Base-by-base conservation (phyloP, 2,113 vertebrate species). In the Corynorhinus townsendii region DNA sequence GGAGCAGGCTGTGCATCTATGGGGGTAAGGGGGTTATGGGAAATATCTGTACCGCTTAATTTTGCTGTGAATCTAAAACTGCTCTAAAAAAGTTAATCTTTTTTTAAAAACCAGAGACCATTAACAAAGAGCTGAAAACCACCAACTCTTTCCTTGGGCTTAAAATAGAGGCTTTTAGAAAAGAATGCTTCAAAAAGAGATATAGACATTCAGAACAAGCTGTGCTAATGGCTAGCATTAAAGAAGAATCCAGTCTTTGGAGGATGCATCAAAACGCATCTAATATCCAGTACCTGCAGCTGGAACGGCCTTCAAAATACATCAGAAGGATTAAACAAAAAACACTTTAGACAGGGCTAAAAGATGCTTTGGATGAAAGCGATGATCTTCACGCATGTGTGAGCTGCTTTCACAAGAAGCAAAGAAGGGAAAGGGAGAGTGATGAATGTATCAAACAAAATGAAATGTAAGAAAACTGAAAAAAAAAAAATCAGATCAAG, bases 81-180 rank as follows among this genome's bases (percentile, higher is more conserved):
- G 33, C 64, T 68, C 64, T 68, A n/a, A n/a, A 30, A 71, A 88
- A 40, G 82, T 54, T 33, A 38, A 15, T 71, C 73, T n/a, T 69
- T 28, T 56, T 43, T 71, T 20, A 4, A 52, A 49, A 17, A 45
- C 28, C 49, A 62, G 35, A 75, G 22, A 28, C 33, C 49, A 28
- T 49, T 40, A 73, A n/a, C 19, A 40, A 72, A 83, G 52, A 56
- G 8, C 76, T 83, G 11, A 35, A 92, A 75, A 64, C 56, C 38
- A 20, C 82, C 66, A 77, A 47, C 38, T 71, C 59, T 95, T 89
- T 82, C 30, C 38, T 52, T n/a, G 71, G 28, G 77, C 75, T 92
- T 92, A 79, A 92, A 93, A 80, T 59, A 95, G 86, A 84, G 45
- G 75, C 93, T 89, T 90, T 86, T 52, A 52, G 66, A 68, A 87